Conservation (phyloP, 2,888 invertebrate species). For the Pemphredon lugubris region DNA sequence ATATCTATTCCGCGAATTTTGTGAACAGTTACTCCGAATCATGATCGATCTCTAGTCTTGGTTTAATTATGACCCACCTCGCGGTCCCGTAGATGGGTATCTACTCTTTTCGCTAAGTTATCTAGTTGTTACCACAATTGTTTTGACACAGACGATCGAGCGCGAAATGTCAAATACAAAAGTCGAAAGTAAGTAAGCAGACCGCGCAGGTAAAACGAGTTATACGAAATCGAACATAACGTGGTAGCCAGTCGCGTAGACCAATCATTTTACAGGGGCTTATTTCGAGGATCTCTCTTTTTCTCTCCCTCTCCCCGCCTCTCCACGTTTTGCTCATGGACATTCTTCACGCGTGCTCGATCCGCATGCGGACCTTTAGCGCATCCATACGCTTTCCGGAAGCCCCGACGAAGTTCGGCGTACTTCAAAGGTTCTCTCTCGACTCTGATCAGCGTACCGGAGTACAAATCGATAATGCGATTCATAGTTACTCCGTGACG, state of each 20-base stretch:
- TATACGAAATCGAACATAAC: constrained; percentile 55
- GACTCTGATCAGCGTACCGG: constrained; percentile 59
- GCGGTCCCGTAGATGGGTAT: no score
- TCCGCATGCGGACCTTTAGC: constrained; percentile 55
- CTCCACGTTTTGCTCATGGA: constrained; percentile 26
- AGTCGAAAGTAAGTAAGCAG: no score
- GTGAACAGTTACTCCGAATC: no score
- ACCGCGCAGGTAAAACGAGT: constrained; percentile 61
- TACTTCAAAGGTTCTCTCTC: constrained; percentile 66
- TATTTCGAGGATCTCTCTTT: constrained; percentile 64
- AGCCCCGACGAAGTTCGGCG: constrained; percentile 65
- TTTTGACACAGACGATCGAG: no score
- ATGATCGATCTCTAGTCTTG: no score
- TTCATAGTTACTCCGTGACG: constrained; percentile 64
- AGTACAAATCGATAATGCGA: constrained; percentile 71
- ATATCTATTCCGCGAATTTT: no score
- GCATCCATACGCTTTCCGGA: constrained; percentile 66
- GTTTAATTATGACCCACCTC: no score
- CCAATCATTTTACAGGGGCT: constrained; percentile 69
- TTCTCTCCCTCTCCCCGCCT: neutral
- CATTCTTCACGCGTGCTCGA: constrained; percentile 70
- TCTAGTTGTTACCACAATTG: no score
- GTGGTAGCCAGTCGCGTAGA: constrained; percentile 62
- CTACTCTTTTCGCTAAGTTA: no score
- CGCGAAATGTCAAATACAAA: no score